A percentile compares a stretch with the other conserved stretches of the same genome.
Evolutionary conservation across 2,888 invertebrate genomes (phyloP).

Genomic region (Microplitis deprimator): DNA sequence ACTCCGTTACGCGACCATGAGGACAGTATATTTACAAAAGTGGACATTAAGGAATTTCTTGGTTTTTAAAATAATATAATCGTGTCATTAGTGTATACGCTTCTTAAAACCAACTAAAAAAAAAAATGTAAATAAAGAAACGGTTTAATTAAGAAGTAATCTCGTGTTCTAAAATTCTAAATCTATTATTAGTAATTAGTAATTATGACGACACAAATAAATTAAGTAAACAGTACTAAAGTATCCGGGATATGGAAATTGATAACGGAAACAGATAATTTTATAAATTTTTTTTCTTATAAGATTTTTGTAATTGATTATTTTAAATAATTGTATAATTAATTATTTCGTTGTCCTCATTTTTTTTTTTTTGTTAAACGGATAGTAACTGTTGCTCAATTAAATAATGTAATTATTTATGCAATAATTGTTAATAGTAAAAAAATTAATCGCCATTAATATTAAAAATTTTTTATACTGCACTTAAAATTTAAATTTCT

Average conservation of each 20-base stretch:
- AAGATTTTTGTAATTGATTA: slow-evolving; percentile 26
- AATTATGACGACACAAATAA: neutral
- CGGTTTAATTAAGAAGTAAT: neutral
- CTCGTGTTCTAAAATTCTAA: no score
- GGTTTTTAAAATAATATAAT: neutral
- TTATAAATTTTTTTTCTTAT: neutral
- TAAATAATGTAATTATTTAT: slow-evolving; percentile 4
- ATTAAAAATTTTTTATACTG: no score
- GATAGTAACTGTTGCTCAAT: neutral
- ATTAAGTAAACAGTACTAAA: neutral
- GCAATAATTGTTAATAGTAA: neutral
- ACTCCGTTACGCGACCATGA: slow-evolving; percentile 30
- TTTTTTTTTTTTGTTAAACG: slow-evolving; percentile 12
- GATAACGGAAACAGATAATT: neutral
- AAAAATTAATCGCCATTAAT: no score
- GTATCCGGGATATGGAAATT: neutral
- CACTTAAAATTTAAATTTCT: no score
- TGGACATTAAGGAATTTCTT: slow-evolving; percentile 16
- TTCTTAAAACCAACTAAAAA: neutral
- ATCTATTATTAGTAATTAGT: neutral
- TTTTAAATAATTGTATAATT: slow-evolving; percentile 10
- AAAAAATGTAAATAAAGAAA: no score
- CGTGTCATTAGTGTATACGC: neutral
- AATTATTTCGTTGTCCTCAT: slow-evolving; percentile 8
- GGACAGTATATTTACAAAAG: slow-evolving; percentile 7